These are phyloP conservation scores for Mus caroli DNA, from an alignment of 2,797 vertebrate species.

Conservation along the genomic window DNA sequence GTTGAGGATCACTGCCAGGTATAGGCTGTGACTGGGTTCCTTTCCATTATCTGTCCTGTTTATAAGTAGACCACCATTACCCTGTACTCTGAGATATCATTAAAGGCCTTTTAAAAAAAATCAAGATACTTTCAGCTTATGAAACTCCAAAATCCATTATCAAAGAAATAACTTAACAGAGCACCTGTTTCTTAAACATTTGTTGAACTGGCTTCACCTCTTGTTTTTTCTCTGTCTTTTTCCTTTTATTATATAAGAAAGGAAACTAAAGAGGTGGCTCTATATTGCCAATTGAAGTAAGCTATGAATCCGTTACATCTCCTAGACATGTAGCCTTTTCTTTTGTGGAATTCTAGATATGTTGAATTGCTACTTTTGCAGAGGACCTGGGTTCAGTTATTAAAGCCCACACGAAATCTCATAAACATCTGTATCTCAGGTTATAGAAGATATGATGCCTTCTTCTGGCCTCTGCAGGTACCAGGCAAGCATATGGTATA, in stretches of 20 bases:
- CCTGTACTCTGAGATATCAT: neutral
- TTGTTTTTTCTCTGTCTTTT: neutral
- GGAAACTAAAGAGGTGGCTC: neutral
- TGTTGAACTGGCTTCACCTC: neutral
- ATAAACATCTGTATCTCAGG: neutral
- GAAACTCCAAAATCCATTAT: constrained; percentile 20
- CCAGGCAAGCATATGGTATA: neutral
- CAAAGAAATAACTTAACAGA: constrained; percentile 35
- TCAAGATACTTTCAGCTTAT: constrained; percentile 39
- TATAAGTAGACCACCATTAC: neutral
- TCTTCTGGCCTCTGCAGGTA: neutral
- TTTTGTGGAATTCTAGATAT: neutral
- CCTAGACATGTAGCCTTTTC: neutral
- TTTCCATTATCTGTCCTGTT: constrained; percentile 1
- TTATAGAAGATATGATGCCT: neutral
- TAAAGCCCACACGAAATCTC: neutral
- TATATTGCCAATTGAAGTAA: neutral
- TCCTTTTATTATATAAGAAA: neutral
- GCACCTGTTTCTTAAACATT: constrained; percentile 28
- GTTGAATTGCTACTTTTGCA: neutral
- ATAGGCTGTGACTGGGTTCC: neutral
- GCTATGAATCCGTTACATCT: neutral
- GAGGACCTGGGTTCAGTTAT: neutral
- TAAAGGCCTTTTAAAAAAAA: neutral
- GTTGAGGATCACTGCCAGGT: neutral